Conservation (phyloP, 1,140 invertebrate species). For the Papilio glaucus region DNA sequence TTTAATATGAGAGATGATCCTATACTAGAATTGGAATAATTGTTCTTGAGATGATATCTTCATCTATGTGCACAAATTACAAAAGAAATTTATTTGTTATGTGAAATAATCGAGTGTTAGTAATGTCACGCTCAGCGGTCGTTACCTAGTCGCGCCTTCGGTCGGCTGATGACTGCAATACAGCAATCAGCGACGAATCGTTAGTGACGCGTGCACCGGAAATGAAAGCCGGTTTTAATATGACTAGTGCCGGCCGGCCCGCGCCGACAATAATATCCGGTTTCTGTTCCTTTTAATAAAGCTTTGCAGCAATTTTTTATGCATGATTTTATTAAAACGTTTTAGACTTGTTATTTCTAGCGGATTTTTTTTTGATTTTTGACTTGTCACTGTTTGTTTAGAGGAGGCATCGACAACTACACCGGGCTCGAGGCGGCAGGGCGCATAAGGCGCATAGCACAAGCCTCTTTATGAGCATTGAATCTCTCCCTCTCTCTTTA, state of each 20-base stretch:
- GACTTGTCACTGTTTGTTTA: no score
- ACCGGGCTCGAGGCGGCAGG: no score
- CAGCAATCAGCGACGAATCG: constrained; percentile 19
- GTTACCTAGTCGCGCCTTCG: background rate
- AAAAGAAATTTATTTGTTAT: background rate
- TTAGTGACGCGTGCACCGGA: constrained; percentile 18
- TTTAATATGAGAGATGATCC: no score
- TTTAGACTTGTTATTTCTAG: background rate
- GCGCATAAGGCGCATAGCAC: no score
- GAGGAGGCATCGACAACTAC: no score
- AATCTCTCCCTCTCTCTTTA: no score
- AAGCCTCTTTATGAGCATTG: no score
- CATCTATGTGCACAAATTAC: background rate
- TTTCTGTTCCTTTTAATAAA: constrained; percentile 17
- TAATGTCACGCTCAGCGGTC: background rate
- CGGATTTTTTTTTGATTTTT: background rate
- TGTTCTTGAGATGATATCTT: background rate
- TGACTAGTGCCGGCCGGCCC: background rate
- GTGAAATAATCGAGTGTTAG: background rate
- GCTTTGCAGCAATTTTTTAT: background rate
- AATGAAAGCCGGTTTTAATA: constrained; percentile 31
- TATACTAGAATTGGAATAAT: background rate
- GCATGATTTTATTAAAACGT: background rate
- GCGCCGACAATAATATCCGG: constrained; percentile 8
- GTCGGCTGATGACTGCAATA: constrained; percentile 2